Conservation (phyloP, 2,888 invertebrate genomes). For the Eupithecia dodoneata region DNA sequence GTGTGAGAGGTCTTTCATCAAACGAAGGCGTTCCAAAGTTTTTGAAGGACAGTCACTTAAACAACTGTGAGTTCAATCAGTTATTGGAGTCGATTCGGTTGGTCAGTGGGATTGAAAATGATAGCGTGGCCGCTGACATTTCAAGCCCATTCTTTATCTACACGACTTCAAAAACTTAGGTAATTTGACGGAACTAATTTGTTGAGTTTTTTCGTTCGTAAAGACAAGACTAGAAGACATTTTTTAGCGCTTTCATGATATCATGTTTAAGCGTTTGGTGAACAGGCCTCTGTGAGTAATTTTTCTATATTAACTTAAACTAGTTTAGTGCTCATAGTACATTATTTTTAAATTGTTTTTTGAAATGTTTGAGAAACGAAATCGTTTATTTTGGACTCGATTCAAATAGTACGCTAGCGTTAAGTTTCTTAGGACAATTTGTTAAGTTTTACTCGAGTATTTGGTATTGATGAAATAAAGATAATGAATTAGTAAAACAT, state of each 20-base stretch:
- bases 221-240: no score
- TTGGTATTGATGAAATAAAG: conserved; percentile 30
- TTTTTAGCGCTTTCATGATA: not conserved
- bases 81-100: not conserved
- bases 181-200: not conserved
- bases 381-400: not conserved
- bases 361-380: not conserved
- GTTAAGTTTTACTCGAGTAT: conserved; percentile 26
- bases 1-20: not conserved
- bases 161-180: not conserved
- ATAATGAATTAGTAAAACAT: conserved; percentile 3
- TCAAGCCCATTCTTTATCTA: not conserved
- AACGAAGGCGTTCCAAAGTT: not conserved
- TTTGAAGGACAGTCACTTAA: not conserved
- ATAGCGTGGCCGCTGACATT: no score
- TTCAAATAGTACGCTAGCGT: not conserved
- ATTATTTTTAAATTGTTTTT: not conserved
- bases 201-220: not conserved
- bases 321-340: not conserved
- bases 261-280: not conserved
- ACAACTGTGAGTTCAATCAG: not conserved
- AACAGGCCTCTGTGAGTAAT: not conserved
- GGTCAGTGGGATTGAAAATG: not conserved
- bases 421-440: conserved; percentile 28
- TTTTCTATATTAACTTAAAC: not conserved